These are phyloP conservation scores for Tiphia femorata DNA, from an alignment of 2,888 invertebrate species.

Conservation along the genomic window DNA sequence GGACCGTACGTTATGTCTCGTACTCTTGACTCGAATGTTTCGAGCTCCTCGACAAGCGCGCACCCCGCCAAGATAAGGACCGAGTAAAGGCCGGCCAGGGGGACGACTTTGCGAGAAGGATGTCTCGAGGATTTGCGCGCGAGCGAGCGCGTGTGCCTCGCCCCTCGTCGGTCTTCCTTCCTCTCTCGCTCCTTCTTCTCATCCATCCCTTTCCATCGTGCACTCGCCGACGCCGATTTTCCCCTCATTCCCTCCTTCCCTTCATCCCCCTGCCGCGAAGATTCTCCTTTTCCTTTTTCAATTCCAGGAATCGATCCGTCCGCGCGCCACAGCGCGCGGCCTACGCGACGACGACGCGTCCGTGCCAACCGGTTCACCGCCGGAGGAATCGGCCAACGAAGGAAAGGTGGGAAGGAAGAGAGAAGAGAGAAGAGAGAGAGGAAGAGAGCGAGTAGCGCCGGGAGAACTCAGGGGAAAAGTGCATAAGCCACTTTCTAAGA, in stretches of 20 bases:
- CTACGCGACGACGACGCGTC: no score
- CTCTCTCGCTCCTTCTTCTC: background rate
- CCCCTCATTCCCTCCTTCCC: constrained; percentile 18
- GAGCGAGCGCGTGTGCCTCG: background rate
- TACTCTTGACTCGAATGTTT: constrained; percentile 34
- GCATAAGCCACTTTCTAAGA: no score
- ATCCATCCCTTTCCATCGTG: background rate
- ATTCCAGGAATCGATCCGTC: constrained; percentile 31
- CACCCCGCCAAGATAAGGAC: constrained; percentile 32
- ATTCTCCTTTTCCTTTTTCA: no score
- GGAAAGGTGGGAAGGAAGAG: constrained; percentile 11
- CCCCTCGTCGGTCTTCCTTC: background rate
- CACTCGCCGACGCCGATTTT: constrained; percentile 11
- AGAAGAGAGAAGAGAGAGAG: constrained; percentile 3
- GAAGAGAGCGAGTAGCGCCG: constrained; percentile 9
- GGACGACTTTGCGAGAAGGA: no score
- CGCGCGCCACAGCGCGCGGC: constrained; percentile 6
- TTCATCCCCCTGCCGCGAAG: constrained; percentile 8
- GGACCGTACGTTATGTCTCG: constrained; percentile 36
- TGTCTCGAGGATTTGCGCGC: no score
- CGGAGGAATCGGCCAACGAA: constrained; percentile 10
- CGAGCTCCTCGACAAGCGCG: constrained; percentile 29
- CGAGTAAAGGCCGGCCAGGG: no score
- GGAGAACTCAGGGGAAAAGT: no score
- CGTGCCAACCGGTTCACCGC: constrained; percentile 35